A percentile compares a stretch with the other conserved stretches of the same genome.
These are phyloP conservation scores for Myodes glareolus DNA, from an alignment of 2,113 vertebrate genomes.

Conservation along the genomic window DNA sequence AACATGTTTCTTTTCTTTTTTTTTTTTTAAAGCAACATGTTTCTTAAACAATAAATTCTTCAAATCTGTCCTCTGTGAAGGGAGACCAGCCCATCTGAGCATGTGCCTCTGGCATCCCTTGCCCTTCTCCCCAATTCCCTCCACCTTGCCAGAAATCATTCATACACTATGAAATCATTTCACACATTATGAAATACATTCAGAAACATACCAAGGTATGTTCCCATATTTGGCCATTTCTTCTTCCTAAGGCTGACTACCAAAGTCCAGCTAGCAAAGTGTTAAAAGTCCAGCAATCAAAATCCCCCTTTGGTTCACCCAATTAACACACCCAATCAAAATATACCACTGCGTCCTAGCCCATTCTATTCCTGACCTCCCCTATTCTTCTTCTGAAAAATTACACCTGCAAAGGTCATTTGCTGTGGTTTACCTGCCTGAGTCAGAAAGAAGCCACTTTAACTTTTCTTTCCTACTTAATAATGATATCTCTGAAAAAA, in stretches of 20 bases:
- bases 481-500: background rate
- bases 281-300: too few species aligned
- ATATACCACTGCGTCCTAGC: background rate
- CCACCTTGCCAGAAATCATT: background rate
- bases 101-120: background rate
- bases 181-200: too few species aligned
- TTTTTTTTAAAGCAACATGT: background rate
- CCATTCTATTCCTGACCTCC: background rate
- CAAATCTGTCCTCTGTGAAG: background rate
- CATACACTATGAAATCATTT: too few species aligned
- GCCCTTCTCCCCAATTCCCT: background rate
- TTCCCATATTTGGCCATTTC: background rate
- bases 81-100: background rate
- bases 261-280: background rate
- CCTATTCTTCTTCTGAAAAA: background rate
- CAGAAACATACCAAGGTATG: too few species aligned
- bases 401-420: background rate
- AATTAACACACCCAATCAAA: background rate
- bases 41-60: background rate
- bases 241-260: background rate
- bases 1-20: background rate
- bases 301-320: background rate
- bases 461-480: background rate
- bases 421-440: background rate
- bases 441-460: background rate